phyloP scores from a whole-genome alignment of 2,888 invertebrate genomes.

The Drosophila setosimentum region DNA sequence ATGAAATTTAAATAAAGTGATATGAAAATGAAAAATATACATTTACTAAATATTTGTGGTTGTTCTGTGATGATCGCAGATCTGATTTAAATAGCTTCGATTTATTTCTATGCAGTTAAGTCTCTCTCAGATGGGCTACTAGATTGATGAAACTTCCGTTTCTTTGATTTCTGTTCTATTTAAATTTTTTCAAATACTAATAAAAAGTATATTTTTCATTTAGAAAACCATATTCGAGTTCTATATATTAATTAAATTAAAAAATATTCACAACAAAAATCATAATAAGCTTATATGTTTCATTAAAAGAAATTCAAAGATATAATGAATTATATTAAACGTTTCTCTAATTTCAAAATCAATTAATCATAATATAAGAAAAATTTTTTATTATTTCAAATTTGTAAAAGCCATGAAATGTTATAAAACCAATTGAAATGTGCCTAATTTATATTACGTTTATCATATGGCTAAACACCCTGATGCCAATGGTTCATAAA shows the following conservation, averaged over 20 bases:
- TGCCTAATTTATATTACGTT: not conserved
- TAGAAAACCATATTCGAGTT: no score
- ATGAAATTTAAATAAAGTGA: constrained; percentile 63
- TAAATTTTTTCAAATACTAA: not conserved
- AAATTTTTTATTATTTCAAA: not conserved
- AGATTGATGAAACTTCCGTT: not conserved
- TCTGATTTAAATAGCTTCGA: not conserved
- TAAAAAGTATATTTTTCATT: not conserved
- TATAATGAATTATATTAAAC: not conserved
- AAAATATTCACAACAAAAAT: not conserved
- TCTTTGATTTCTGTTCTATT: not conserved
- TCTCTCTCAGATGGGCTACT: not conserved
- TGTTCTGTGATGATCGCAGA: not conserved
- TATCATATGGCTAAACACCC: no score
- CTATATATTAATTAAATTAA: not conserved
- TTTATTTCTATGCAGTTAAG: not conserved
- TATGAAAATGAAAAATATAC: constrained; percentile 18
- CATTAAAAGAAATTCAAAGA: not conserved
- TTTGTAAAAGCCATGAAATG: not conserved
- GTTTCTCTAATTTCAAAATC: not conserved
- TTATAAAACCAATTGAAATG: not conserved
- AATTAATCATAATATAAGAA: not conserved
- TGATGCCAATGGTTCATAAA: no score
- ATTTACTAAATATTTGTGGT: not conserved
- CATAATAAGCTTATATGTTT: not conserved